Conservation (phyloP, 2,888 invertebrate genomes). For the Acanthosepion lycidas region DNA sequence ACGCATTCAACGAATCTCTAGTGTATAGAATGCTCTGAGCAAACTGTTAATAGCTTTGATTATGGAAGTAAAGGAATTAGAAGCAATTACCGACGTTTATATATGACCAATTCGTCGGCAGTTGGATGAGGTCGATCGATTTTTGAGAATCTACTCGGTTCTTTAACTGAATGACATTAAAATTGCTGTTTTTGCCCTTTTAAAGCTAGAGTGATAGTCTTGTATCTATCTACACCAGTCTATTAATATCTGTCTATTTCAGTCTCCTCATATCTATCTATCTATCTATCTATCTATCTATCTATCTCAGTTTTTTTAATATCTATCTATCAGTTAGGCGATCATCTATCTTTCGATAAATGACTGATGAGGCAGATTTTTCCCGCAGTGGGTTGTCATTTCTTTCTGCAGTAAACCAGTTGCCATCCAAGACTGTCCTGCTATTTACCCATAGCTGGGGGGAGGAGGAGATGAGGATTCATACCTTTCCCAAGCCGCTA, state of each 20-base stretch:
- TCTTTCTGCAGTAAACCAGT: no score
- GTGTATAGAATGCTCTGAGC: not conserved
- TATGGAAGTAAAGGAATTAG: slow-evolving; percentile 14
- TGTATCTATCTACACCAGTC: no score
- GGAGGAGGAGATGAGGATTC: no score
- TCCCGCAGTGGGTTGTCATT: no score
- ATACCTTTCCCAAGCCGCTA: no score
- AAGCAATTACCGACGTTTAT: not conserved
- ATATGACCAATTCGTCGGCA: not conserved
- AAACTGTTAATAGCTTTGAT: slow-evolving; percentile 33
- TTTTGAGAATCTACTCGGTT: not conserved
- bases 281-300: not conserved
- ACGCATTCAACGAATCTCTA: not conserved
- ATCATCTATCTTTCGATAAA: no score
- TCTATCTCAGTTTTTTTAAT: not conserved
- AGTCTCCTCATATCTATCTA: not conserved
- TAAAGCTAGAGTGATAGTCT: not conserved
- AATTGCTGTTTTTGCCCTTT: not conserved
- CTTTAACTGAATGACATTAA: not conserved
- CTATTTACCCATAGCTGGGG: no score
- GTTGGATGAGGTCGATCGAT: not conserved
- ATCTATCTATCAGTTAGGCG: no score
- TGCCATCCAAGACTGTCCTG: no score
- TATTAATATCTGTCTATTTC: not conserved
- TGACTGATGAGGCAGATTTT: no score